phyloP scores from a whole-genome alignment of 92 coral and sea anemone species.

The Porites lobata region DNA sequence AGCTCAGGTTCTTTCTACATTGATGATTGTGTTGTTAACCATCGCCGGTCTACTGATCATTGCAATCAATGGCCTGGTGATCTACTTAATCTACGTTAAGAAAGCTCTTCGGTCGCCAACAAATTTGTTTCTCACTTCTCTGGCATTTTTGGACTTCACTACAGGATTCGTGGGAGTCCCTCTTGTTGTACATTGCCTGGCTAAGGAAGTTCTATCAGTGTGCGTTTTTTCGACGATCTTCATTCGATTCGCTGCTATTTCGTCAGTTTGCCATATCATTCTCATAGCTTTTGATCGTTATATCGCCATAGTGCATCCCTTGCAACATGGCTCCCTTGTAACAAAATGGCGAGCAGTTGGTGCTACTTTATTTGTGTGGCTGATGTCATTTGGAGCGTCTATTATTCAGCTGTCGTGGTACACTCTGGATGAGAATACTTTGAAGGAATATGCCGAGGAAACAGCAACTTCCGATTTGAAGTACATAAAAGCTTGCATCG shows the following conservation, averaged over 20 bases:
- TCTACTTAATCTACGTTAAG: conserved; percentile 33
- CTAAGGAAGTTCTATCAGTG: conserved; percentile 20
- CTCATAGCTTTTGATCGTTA: conserved; percentile 88
- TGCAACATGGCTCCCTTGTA: conserved; percentile 57
- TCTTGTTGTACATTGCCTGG: conserved; percentile 67
- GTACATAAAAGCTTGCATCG: conserved; percentile 38
- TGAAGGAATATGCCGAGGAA: conserved; percentile 38
- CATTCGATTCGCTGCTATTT: conserved; percentile 80
- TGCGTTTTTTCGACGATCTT: conserved; percentile 73
- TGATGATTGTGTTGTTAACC: conserved; percentile 22
- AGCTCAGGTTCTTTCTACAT: conserved; percentile 9
- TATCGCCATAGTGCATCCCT: conserved; percentile 75
- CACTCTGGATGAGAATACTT: neutral
- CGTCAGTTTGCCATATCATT: conserved; percentile 83
- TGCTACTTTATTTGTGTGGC: conserved; percentile 56
- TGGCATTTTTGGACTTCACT: conserved; percentile 85
- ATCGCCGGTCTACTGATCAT: conserved; percentile 17
- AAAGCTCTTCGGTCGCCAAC: conserved; percentile 67
- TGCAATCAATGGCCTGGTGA: conserved; percentile 17
- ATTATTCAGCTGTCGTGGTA: conserved; percentile 74
- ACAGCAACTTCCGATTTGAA: neutral
- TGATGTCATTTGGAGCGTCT: conserved; percentile 37
- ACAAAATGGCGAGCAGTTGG: conserved; percentile 53
- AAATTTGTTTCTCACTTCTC: conserved; percentile 78
- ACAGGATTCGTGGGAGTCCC: conserved; percentile 88